Conservation (phyloP, 2,888 invertebrate genomes). For the Blastobasis adustella region DNA sequence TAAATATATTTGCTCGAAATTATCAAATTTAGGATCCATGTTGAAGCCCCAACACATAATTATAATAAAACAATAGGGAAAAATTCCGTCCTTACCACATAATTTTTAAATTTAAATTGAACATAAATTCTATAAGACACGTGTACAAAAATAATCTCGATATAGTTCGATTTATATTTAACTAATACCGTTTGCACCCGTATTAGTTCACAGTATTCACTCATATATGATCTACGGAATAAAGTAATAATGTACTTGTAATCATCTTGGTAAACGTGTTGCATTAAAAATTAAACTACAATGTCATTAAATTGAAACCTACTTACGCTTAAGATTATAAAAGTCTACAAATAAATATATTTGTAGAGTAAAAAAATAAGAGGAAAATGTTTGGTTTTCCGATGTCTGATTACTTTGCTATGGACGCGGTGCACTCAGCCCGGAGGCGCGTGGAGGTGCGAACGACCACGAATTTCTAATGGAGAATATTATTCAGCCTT, state of each 20-base stretch:
- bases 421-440: too few relatives aligned
- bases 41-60: too few relatives aligned
- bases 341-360: slow-evolving; percentile 69
- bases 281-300: slow-evolving; percentile 24
- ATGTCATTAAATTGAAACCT: slow-evolving; percentile 50
- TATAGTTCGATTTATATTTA: slow-evolving; percentile 15
- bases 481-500: too few relatives aligned
- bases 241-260: slow-evolving; percentile 23
- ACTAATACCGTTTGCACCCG: slow-evolving; percentile 31
- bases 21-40: too few relatives aligned
- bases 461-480: too few relatives aligned
- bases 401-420: slow-evolving; percentile 17
- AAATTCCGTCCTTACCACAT: too few relatives aligned
- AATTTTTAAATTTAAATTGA: neutral
- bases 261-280: slow-evolving; percentile 24
- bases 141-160: slow-evolving; percentile 30
- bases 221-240: slow-evolving; percentile 12
- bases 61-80: too few relatives aligned
- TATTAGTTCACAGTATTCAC: slow-evolving; percentile 21
- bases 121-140: slow-evolving; percentile 2
- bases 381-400: slow-evolving; percentile 48
- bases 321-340: slow-evolving; percentile 58
- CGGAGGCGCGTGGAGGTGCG: too few relatives aligned
- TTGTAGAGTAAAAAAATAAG: slow-evolving; percentile 73
- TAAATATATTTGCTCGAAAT: too few relatives aligned